Evolutionary conservation across 2,797 vertebrate genomes (phyloP).

Genomic region (Pangasius macronema): DNA sequence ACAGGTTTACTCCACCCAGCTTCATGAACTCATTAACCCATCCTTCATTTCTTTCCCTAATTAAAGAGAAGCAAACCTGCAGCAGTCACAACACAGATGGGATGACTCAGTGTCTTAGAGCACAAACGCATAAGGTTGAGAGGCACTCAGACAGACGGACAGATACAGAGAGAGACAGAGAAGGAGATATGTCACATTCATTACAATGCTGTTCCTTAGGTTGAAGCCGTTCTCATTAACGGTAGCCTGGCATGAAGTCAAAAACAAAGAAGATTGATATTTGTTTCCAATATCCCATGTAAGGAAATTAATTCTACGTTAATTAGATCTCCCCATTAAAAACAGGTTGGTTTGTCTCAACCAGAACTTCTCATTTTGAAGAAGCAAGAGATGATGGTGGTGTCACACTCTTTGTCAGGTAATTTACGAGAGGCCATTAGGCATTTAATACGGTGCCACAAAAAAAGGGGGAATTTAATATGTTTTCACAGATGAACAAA

Average conservation of each 20-base stretch:
- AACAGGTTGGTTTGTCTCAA: constrained; percentile 68
- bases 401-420: constrained; percentile 76
- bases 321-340: constrained; percentile 70
- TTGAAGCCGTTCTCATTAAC: constrained; percentile 46
- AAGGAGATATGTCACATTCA: neutral
- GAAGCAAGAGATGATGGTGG: constrained; percentile 60
- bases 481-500: constrained; percentile 71
- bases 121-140: constrained; percentile 18
- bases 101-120: constrained; percentile 31
- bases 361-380: constrained; percentile 70
- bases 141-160: constrained; percentile 22
- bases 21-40: constrained; percentile 72
- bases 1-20: constrained; percentile 57
- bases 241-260: constrained; percentile 62
- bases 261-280: constrained; percentile 57
- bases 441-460: constrained; percentile 69
- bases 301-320: constrained; percentile 74
- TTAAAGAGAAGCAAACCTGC: constrained; percentile 60
- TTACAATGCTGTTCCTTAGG: constrained; percentile 36
- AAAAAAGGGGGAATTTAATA: constrained; percentile 67
- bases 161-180: constrained; percentile 5
- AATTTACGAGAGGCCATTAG: constrained; percentile 78
- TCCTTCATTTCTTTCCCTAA: constrained; percentile 70
- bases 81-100: constrained; percentile 48
- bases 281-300: constrained; percentile 73